Evolutionary conservation across 1,140 invertebrate species (phyloP), one percentile per base, ranked within the genome.

Genomic region (Spodoptera frugiperda): DNA sequence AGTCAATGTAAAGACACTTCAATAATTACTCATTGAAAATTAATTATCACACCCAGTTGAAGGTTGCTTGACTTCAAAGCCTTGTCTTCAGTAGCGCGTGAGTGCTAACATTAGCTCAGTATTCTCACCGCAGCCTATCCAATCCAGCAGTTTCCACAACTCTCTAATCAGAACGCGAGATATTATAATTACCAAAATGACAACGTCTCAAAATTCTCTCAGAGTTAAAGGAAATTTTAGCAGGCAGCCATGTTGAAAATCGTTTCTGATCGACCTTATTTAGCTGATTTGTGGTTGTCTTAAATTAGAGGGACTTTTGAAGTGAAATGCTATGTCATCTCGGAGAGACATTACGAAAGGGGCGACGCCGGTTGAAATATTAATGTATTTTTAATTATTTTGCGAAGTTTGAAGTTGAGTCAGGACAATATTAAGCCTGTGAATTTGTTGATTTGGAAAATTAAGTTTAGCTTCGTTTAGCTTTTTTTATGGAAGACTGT

Each of bases 161-260:
- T 15, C 8, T 44, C 8, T 39, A 17, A 53, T 15, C 15, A 15
- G n/a, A 2, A 17, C 33, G 2, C 12, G 9, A 12, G n/a, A 21
- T 39, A n/a, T 46, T 10, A 46, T 57, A 39, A 46, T 57, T 57
- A 57, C n/a, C 19, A 17, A 11, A 61, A 61, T 61, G 33, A 44
- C 57, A 44, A 61, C 15, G 57, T 61, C n/a, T 39, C 33, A 39
- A 39, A 39, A n/a, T 15, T 39, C 25, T 59, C 25, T 15, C 25
- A 15, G 11, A 54, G 19, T 25, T 55, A 17, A 15, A 25, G 54
- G 57, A 17, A 17, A 61, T 44, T 39, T 61, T 44, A 17, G 30
- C 25, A 54, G n/a, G 25, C 61, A 67, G 44, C 63, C 70, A 51
- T 33, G 68, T 78, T 57, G 76, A 78, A 78, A 78, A 78, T 78